These are phyloP conservation scores for Heliconius cydno DNA, from an alignment of 2,888 invertebrate species.

Conservation along the genomic window DNA sequence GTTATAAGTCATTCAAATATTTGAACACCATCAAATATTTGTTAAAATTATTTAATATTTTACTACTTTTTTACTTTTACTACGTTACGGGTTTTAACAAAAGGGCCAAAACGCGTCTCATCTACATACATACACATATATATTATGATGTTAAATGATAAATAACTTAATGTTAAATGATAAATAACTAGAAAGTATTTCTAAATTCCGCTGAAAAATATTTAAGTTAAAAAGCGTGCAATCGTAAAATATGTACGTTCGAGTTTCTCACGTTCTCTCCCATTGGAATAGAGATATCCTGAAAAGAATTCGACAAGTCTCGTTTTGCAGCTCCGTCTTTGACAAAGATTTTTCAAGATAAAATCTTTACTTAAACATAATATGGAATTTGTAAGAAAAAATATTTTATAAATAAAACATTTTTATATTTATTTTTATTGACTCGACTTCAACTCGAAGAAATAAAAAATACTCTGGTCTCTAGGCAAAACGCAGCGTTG, in stretches of 20 bases:
- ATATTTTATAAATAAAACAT: background rate
- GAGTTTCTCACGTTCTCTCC: constrained; percentile 11
- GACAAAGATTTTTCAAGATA: constrained; percentile 23
- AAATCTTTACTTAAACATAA: background rate
- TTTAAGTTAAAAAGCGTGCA: constrained; percentile 21
- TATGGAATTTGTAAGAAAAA: constrained; percentile 20
- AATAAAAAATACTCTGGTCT: too few relatives aligned
- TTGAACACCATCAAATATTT: background rate
- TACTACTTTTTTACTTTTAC: too few relatives aligned
- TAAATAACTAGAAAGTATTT: constrained; percentile 6
- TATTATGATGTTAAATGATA: too few relatives aligned
- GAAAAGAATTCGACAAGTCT: constrained; percentile 20
- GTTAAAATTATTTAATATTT: too few relatives aligned
- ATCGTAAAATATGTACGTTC: constrained; percentile 24
- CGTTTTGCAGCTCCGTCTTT: constrained; percentile 20
- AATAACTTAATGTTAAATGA: background rate
- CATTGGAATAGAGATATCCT: constrained; percentile 6
- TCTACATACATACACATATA: too few relatives aligned
- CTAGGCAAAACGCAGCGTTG: too few relatives aligned
- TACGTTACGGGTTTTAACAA: too few relatives aligned
- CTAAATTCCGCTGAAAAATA: constrained; percentile 10
- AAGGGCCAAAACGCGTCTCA: too few relatives aligned
- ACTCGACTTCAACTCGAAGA: too few relatives aligned
- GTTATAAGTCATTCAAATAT: background rate
- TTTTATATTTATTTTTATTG: background rate